Evolutionary conservation across 2,797 vertebrate species (phyloP).

Genomic region (Onychomys arenicola): DNA sequence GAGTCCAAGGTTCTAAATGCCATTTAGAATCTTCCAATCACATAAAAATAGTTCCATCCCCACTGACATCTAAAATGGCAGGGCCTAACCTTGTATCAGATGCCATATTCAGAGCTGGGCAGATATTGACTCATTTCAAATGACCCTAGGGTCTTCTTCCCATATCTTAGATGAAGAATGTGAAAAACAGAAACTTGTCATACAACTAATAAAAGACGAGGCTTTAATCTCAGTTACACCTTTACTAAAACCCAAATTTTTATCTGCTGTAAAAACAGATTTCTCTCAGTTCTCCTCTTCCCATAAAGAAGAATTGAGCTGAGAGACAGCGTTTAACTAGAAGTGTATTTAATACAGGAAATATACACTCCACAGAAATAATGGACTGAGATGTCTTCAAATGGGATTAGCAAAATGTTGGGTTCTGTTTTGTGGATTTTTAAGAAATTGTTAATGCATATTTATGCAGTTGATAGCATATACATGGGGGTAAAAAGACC

Average conservation of each 20-base stretch:
- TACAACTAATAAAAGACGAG: background rate
- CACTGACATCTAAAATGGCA: background rate
- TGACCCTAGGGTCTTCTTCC: background rate
- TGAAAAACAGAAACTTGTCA: background rate
- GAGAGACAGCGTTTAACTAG: background rate
- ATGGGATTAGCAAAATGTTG: background rate
- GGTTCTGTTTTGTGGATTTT: background rate
- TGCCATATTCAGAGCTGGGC: background rate
- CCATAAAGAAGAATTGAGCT: background rate
- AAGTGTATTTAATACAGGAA: background rate
- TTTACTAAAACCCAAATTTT: conserved; percentile 13
- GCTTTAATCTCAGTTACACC: background rate
- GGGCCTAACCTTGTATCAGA: background rate
- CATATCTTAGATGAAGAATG: background rate
- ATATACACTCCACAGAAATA: background rate
- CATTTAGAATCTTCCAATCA: background rate
- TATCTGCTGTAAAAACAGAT: background rate
- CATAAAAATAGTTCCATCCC: background rate
- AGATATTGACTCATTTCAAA: background rate
- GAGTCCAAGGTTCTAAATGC: background rate
- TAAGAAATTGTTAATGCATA: background rate
- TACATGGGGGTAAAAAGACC: background rate
- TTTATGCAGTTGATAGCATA: background rate
- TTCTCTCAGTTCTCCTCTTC: background rate
- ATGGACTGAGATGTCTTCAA: background rate